Percentiles rank a stretch among this genome's conserved stretches.
phyloP scores from a whole-genome alignment of 2,888 invertebrate species.

The Zhuqinia jingwanae region DNA sequence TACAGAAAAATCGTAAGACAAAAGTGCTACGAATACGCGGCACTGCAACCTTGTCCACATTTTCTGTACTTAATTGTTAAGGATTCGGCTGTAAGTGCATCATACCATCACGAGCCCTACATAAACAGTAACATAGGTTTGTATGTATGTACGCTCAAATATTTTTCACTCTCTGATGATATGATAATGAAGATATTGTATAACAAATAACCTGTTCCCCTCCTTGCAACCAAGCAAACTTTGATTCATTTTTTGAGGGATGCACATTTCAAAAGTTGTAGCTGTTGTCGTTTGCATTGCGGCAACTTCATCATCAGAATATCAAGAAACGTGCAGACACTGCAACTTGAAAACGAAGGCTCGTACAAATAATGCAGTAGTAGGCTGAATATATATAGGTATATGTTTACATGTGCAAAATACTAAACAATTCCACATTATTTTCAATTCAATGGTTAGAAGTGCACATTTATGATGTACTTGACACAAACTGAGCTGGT shows the following conservation, averaged over 20 bases:
- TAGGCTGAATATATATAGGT: neutral
- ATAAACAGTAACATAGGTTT: constrained; percentile 67
- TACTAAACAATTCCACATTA: neutral
- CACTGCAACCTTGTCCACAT: constrained; percentile 71
- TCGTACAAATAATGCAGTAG: constrained; percentile 2
- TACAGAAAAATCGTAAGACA: neutral
- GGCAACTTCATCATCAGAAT: neutral
- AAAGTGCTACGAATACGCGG: constrained; percentile 15
- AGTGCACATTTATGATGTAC: constrained; percentile 54
- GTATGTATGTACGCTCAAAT: no score
- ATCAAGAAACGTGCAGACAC: neutral
- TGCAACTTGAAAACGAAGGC: neutral
- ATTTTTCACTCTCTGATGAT: neutral
- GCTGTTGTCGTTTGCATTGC: constrained; percentile 32
- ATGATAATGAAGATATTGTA: neutral
- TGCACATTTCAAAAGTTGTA: constrained; percentile 31
- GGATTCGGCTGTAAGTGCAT: constrained; percentile 65
- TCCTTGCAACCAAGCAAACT: neutral
- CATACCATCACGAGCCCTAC: constrained; percentile 66
- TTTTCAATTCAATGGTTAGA: constrained; percentile 8
- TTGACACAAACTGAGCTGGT: constrained; percentile 67
- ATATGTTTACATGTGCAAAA: neutral
- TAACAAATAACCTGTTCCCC: constrained; percentile 35
- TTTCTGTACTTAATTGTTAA: constrained; percentile 66
- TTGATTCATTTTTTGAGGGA: constrained; percentile 42